Base-by-base conservation (phyloP, 2,888 invertebrate genomes). In the Ganaspis brasiliensis region DNA sequence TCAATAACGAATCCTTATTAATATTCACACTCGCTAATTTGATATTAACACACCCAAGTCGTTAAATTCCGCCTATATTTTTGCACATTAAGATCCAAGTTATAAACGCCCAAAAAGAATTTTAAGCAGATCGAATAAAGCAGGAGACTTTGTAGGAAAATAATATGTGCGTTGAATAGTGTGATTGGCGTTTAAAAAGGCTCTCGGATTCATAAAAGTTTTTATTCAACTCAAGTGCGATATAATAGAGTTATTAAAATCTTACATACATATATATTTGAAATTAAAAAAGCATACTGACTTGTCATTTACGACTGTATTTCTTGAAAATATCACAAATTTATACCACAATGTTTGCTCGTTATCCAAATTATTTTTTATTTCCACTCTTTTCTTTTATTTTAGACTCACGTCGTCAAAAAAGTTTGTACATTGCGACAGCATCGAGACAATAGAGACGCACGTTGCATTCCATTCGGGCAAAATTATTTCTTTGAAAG, bases 281-380 rank as follows among this genome's bases (percentile, higher is more conserved):
- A 6, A 19, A 61, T 63, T 63, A 63, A 40, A 63, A 63, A 40
- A 24, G 14, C 8, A 8, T 19, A 63, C 40, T 63, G 12, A 10
- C 24, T 63, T 40, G 40, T 19, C 14, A 6, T 63, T 63, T 63
- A 61, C 19, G 61, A 61, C n/a, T 40, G 26, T 57, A 57, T 57
- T 57, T 26, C 14, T 37, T 40, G 19, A 63, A 63, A 40, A 63
- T 63, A 63, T 63, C 37, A 21, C 40, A 63, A 21, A 12, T 63
- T 63, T 63, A 37, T 63, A 63, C 40, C 40, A 40, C 4, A 6
- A 21, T 8, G 21, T 63, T 40, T 63, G 24, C 63, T 63, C 40
- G 63, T 63, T 63, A 63, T 37, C 40, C 37, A 40, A 63, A 40
- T 63, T 63, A 63, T 63, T 63, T 63, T 40, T 63, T 16, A 63